Evolutionary conservation across 2,113 vertebrate species (phyloP).

Genomic region (Eonycteris spelaea): DNA sequence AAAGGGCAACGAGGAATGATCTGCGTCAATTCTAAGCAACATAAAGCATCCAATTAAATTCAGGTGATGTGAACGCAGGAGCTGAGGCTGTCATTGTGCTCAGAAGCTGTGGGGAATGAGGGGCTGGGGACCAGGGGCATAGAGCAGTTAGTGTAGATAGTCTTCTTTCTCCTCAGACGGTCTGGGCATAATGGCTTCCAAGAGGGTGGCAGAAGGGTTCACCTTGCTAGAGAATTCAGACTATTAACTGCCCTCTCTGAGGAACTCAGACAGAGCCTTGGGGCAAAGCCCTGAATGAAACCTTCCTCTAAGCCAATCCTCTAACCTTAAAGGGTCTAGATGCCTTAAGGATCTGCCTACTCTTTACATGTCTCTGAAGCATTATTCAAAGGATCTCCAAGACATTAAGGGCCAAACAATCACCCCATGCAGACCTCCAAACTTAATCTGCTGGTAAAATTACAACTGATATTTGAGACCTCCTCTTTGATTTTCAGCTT

Average conservation of each 20-base stretch:
- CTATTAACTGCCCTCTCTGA: background rate
- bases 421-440: background rate
- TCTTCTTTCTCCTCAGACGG: background rate
- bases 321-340: background rate
- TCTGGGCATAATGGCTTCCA: background rate
- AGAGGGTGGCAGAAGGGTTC: background rate
- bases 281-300: background rate
- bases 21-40: background rate
- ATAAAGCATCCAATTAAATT: background rate
- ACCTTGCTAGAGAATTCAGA: background rate
- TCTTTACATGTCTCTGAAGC: background rate
- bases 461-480: background rate
- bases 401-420: background rate
- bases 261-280: background rate
- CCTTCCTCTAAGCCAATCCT: background rate
- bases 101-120: background rate
- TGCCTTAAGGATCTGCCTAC: background rate
- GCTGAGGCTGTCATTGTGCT: background rate
- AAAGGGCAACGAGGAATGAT: background rate
- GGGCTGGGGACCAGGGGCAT: accelerated
- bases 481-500: background rate
- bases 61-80: background rate
- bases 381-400: background rate
- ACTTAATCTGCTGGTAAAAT: background rate
- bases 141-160: background rate